Evolutionary conservation across 2,113 vertebrate species (phyloP).

Genomic region (Vulpes vulpes): DNA sequence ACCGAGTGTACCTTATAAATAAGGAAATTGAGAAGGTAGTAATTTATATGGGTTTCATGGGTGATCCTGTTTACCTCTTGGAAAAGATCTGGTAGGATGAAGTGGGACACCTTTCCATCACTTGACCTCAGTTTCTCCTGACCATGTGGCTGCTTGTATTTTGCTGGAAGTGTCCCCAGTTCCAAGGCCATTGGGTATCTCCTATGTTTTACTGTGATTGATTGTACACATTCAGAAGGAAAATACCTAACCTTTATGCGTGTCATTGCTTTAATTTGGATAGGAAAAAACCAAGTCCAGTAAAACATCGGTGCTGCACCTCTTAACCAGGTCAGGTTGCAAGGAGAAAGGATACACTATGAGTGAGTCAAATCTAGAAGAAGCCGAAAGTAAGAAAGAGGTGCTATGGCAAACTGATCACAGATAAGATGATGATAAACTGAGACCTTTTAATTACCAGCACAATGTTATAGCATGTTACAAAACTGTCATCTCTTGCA

Average conservation of each 20-base stretch:
- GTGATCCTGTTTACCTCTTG: background rate
- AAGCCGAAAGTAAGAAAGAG: conserved; percentile 57
- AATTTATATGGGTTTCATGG: background rate
- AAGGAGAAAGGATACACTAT: background rate
- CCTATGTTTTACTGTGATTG: background rate
- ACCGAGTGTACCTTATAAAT: background rate
- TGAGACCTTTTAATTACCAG: background rate
- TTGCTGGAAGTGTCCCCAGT: background rate
- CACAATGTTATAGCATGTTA: background rate
- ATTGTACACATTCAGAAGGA: background rate
- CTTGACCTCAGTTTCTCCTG: background rate
- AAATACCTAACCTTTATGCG: background rate
- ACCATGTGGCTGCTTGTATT: background rate
- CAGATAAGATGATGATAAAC: conserved; percentile 50
- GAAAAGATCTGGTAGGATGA: background rate
- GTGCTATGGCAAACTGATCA: background rate
- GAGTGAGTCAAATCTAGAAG: conserved; percentile 60
- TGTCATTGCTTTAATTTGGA: background rate
- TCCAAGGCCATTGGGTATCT: background rate
- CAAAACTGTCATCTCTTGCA: conserved; percentile 33
- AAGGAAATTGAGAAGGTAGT: background rate
- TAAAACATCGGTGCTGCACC: background rate
- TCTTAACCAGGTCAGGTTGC: background rate
- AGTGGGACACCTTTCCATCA: background rate
- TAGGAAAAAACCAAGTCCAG: background rate